Evolutionary conservation across 1,140 invertebrate genomes (phyloP).

Genomic region (Ostrea denselamellosa): DNA sequence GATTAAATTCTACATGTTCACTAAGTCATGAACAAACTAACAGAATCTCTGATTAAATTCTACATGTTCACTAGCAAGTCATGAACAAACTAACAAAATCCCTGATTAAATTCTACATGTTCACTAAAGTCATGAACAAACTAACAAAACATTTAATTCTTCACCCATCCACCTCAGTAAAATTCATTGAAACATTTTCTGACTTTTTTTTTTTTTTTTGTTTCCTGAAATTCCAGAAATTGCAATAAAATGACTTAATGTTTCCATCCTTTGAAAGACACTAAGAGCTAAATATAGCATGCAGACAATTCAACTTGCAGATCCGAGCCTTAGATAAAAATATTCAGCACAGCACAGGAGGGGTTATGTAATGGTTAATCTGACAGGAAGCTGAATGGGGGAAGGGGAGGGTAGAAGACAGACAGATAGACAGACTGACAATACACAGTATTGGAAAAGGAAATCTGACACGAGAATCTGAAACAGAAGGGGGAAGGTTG

Average conservation of each 20-base stretch:
- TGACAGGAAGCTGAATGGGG: background rate
- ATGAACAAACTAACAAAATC: background rate
- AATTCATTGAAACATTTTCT: no score
- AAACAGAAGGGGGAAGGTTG: background rate
- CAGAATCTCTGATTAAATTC: no score
- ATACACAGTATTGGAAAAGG: background rate
- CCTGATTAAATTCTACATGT: background rate
- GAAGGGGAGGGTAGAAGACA: background rate
- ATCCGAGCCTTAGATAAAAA: background rate
- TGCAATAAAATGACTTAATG: slow-evolving; percentile 36
- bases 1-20: background rate
- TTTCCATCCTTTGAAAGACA: slow-evolving; percentile 10
- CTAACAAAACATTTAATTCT: background rate
- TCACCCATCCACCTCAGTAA: background rate
- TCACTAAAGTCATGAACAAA: no score
- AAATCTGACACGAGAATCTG: background rate
- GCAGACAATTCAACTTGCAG: background rate
- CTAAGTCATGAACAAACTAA: background rate
- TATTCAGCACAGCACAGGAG: background rate
- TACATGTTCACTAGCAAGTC: background rate
- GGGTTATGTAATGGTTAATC: background rate
- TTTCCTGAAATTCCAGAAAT: slow-evolving; percentile 24
- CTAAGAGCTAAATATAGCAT: slow-evolving; percentile 17
- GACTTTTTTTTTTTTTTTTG: slow-evolving; percentile 23
- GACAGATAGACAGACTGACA: background rate